A percentile compares a stretch with the other conserved stretches of the same genome.
These are phyloP conservation scores for Anthonomus grandis DNA, from an alignment of 1,140 invertebrate species.

Conservation along the genomic window DNA sequence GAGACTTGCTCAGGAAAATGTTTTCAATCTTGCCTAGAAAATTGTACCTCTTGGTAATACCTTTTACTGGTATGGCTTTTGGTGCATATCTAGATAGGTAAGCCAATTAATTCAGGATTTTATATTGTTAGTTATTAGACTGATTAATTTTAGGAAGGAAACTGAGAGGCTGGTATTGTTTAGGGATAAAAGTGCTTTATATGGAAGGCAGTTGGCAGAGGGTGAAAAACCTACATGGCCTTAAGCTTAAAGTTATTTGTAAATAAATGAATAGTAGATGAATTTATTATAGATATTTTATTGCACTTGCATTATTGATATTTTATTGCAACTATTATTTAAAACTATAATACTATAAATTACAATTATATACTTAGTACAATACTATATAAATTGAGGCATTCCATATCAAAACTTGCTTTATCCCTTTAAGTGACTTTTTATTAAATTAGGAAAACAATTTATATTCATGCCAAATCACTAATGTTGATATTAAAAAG, in stretches of 20 bases:
- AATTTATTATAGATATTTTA: background rate
- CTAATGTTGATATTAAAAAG: too few species aligned
- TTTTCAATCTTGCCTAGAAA: constrained; percentile 36
- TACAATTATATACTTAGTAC: too few species aligned
- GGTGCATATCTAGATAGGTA: constrained; percentile 60
- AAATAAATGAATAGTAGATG: constrained; percentile 18
- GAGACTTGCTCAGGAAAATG: background rate
- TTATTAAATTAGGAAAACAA: too few species aligned
- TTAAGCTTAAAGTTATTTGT: constrained; percentile 37
- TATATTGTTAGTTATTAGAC: background rate
- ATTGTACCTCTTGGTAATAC: constrained; percentile 48
- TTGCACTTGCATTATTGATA: too few species aligned
- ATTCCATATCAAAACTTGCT: too few species aligned
- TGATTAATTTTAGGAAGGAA: constrained; percentile 52
- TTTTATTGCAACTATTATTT: too few species aligned
- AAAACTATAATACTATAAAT: too few species aligned
- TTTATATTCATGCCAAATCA: too few species aligned
- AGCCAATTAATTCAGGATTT: background rate
- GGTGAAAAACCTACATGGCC: constrained; percentile 71
- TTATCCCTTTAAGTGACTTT: too few species aligned
- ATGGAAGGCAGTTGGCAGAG: constrained; percentile 60
- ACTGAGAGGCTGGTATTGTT: constrained; percentile 65
- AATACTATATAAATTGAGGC: too few species aligned
- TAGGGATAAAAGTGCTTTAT: constrained; percentile 74
- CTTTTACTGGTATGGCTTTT: constrained; percentile 55